phyloP scores from a whole-genome alignment of 2,888 invertebrate genomes.

The Eueremaeus valkanovi region DNA sequence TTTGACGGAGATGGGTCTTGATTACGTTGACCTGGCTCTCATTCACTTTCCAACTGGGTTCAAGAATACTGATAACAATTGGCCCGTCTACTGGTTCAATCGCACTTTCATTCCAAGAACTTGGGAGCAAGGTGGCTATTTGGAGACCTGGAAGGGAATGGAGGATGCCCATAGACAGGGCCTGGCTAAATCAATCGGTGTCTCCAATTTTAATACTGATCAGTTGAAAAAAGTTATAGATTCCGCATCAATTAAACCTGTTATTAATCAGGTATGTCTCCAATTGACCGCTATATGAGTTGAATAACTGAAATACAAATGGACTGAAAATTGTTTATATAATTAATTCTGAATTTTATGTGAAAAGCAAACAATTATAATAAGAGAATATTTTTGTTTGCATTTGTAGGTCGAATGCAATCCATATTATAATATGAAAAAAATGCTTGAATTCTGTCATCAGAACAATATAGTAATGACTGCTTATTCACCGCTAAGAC shows the following conservation, averaged over 20 bases:
- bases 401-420: background rate
- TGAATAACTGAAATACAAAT: background rate
- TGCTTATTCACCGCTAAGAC: slow-evolving; percentile 53
- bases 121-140: background rate
- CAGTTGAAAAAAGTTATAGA: background rate
- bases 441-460: background rate
- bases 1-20: background rate
- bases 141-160: background rate
- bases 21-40: slow-evolving; percentile 3
- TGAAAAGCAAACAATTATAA: too few species aligned
- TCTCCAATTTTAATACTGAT: background rate
- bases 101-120: slow-evolving; percentile 8
- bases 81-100: slow-evolving; percentile 17
- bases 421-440: background rate
- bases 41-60: slow-evolving; percentile 34
- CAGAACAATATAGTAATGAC: background rate
- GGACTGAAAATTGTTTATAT: background rate
- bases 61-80: background rate
- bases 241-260: background rate
- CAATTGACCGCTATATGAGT: background rate
- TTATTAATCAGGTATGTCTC: background rate
- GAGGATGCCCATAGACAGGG: background rate
- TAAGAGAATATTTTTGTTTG: too few species aligned
- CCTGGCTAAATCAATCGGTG: background rate
- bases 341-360: too few species aligned